Evolutionary conservation across 2,888 invertebrate genomes (phyloP).

Genomic region (Leptothorax acervorum): DNA sequence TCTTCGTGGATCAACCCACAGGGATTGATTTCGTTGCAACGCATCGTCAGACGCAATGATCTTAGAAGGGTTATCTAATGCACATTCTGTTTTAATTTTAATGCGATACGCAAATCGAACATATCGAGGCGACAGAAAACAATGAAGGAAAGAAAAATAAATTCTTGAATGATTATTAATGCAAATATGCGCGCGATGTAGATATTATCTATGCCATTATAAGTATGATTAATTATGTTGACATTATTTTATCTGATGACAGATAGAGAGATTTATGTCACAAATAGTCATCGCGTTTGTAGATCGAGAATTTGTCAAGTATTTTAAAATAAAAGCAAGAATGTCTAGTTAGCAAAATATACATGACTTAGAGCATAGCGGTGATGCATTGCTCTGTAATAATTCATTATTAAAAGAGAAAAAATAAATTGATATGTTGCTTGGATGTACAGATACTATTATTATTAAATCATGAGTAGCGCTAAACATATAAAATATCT

Average conservation of each 20-base stretch:
- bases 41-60: neutral
- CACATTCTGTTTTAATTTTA: neutral
- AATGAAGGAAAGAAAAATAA: neutral
- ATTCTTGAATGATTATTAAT: neutral
- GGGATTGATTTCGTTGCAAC: neutral
- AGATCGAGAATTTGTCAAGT: neutral
- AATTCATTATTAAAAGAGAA: neutral
- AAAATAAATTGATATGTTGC: neutral
- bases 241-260: neutral
- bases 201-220: neutral
- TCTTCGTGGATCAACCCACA: neutral
- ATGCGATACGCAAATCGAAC: neutral
- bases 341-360: slow-evolving; percentile 2
- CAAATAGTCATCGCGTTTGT: neutral
- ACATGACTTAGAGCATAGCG: neutral
- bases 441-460: neutral
- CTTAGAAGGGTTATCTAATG: slow-evolving; percentile 1
- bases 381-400: slow-evolving; percentile 25
- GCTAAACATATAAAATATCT: too few species aligned
- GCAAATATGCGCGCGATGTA: neutral
- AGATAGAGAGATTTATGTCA: neutral
- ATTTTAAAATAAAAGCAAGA: neutral
- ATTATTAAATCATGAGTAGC: neutral
- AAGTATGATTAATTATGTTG: neutral
- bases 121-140: neutral